Percentiles rank a stretch among this genome's conserved stretches.
Evolutionary conservation across 2,797 vertebrate species (phyloP).

Genomic region (Simalia tracyae): DNA sequence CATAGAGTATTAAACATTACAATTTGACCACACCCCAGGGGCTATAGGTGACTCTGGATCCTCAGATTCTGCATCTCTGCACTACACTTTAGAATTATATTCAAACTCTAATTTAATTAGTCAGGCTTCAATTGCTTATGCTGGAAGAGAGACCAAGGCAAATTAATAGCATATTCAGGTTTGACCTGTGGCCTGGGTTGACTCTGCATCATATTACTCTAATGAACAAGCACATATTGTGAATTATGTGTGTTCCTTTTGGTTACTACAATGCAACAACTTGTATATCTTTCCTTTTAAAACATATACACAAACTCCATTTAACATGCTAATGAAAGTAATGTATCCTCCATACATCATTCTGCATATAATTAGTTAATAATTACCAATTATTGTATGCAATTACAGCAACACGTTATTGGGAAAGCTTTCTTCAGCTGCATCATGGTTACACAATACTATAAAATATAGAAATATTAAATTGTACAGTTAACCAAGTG

Average conservation of each 20-base stretch:
- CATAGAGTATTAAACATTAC: neutral
- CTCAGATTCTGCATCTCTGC: neutral
- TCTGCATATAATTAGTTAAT: slow-evolving; percentile 28
- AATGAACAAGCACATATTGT: neutral
- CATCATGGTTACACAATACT: neutral
- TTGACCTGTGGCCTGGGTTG: neutral
- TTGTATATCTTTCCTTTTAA: neutral
- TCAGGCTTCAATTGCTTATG: neutral
- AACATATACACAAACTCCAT: neutral
- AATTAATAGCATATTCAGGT: neutral
- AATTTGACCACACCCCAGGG: neutral
- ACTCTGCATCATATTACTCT: neutral
- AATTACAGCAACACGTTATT: slow-evolving; percentile 23
- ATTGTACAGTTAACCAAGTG: neutral
- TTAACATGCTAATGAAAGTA: slow-evolving; percentile 12
- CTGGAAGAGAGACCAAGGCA: neutral
- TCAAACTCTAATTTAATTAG: neutral
- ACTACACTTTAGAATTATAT: neutral
- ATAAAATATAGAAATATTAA: neutral
- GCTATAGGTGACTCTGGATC: neutral
- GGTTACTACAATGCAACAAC: neutral
- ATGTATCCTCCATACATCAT: slow-evolving; percentile 12
- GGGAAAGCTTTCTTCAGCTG: slow-evolving; percentile 4
- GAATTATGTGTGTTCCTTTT: neutral
- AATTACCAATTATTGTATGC: slow-evolving; percentile 36